Evolutionary conservation across 2,797 vertebrate genomes (phyloP).

Genomic region (Alosa sapidissima): DNA sequence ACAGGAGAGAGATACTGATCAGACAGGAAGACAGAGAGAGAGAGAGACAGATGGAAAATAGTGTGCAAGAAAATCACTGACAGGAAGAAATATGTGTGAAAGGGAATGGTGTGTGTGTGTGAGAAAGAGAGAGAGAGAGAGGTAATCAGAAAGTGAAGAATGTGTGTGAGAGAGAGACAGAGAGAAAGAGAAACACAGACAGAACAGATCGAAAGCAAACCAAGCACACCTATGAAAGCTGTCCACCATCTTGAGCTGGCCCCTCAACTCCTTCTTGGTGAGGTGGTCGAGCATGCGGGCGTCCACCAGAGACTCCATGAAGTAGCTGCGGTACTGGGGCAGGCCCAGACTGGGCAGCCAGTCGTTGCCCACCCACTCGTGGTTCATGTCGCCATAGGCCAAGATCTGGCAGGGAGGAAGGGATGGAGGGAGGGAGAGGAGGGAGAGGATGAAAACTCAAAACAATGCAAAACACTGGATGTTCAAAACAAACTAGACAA

Average conservation of each 20-base stretch:
- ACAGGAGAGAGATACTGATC: constrained; percentile 12
- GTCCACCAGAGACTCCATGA: constrained; percentile 95
- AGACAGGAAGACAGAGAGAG: not conserved
- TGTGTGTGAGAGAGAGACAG: constrained; percentile 38
- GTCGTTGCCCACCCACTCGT: constrained; percentile 93
- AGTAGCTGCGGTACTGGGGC: constrained; percentile 91
- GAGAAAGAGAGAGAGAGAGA: constrained; percentile 44
- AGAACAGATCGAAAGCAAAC: constrained; percentile 30
- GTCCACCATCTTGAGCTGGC: constrained; percentile 95
- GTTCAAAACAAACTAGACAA: not conserved
- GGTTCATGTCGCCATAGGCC: constrained; percentile 93
- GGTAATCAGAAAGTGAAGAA: not conserved
- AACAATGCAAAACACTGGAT: not conserved
- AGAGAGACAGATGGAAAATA: constrained; percentile 21
- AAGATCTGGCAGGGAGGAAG: constrained; percentile 76
- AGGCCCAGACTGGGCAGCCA: constrained; percentile 92
- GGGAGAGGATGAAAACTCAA: not conserved
- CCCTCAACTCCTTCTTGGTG: constrained; percentile 92
- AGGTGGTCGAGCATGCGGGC: constrained; percentile 93
- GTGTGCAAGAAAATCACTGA: constrained; percentile 1
- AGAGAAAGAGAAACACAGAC: constrained; percentile 54
- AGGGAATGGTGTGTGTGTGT: constrained; percentile 29
- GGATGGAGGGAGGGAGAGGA: not conserved
- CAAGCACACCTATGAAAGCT: constrained; percentile 88
- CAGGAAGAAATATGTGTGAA: constrained; percentile 40